Base-by-base conservation (phyloP, 2,888 invertebrate genomes). In the Tiliacea aurago region DNA sequence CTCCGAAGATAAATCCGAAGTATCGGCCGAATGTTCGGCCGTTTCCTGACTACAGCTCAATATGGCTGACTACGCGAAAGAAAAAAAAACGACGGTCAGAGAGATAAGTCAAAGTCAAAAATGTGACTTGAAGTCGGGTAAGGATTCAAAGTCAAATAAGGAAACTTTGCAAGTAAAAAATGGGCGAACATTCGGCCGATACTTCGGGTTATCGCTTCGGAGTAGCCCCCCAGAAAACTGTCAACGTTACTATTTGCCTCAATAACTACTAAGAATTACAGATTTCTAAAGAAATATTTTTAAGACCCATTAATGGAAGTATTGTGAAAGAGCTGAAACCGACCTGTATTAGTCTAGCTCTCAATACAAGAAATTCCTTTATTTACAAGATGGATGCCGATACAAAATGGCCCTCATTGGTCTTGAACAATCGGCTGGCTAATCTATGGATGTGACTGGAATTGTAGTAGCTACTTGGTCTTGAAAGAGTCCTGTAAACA, bases 331-430 rank as follows among this genome's bases (percentile, higher is more conserved):
- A 58, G 33, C 37, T 63, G 69, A 49, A 67, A 79, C 66, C n/a
- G 59, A 81, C 77, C 65, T 66, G 62, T 72, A 56, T 69, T 78
- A 58, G 69, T 66, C 9, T 66, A 69, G 80, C 55, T 80, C 51
- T 72, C 62, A 70, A 70, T 66, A 66, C 41, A 53, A 70, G 45
- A 58, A 47, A 82, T 67, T 41, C 72, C 68, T 78, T 82, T 80
- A 78, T 82, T 81, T 67, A 70, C 59, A 74, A 92, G 92, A 56
- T 77, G 64, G 70, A 67, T 61, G 67, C 53, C 37, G 41, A 81
- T 67, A 83, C 64, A 70, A 58, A 33, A 71, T 67, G 58, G 59
- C 62, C 58, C 61, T 51, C 33, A 47, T 49, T 51, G 43, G 45
- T 45, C 58, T 58, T 55, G 49, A 55, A 72, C 45, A 59, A 56